Evolutionary conservation across 2,888 invertebrate species (phyloP).

Genomic region (Euplexia lucipara): DNA sequence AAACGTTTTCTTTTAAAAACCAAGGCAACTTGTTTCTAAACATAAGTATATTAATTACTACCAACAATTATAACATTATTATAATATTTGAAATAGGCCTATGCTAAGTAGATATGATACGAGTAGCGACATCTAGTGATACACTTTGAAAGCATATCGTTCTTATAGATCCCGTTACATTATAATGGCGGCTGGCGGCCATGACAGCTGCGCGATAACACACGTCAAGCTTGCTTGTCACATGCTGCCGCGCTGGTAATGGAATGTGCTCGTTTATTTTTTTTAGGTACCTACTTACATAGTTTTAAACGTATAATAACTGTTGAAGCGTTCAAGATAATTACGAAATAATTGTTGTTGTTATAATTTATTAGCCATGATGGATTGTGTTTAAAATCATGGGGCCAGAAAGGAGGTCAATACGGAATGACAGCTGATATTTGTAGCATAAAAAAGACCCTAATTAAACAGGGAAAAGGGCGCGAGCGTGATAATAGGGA

Average conservation of each 20-base stretch:
- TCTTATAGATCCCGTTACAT: slow-evolving; percentile 36
- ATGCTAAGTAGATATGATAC: background rate
- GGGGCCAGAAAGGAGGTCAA: background rate
- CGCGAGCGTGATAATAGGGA: background rate
- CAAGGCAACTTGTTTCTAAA: too few species aligned
- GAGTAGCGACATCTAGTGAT: slow-evolving; percentile 36
- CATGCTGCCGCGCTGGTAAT: too few species aligned
- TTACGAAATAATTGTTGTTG: background rate
- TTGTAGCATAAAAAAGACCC: background rate
- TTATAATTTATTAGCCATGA: background rate
- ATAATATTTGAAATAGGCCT: too few species aligned
- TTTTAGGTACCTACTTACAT: too few species aligned
- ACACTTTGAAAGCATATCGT: background rate
- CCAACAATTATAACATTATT: too few species aligned
- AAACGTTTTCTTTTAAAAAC: background rate
- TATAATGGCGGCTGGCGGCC: background rate
- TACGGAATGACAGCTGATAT: background rate
- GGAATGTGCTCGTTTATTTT: background rate
- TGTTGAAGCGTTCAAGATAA: background rate
- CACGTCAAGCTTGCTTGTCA: background rate
- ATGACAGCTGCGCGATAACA: background rate
- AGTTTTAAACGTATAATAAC: too few species aligned
- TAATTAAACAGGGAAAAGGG: background rate
- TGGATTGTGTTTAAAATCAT: background rate
- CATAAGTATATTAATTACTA: too few species aligned